Conservation (phyloP, 2,888 invertebrate species). For the Dolomedes plantarius region DNA sequence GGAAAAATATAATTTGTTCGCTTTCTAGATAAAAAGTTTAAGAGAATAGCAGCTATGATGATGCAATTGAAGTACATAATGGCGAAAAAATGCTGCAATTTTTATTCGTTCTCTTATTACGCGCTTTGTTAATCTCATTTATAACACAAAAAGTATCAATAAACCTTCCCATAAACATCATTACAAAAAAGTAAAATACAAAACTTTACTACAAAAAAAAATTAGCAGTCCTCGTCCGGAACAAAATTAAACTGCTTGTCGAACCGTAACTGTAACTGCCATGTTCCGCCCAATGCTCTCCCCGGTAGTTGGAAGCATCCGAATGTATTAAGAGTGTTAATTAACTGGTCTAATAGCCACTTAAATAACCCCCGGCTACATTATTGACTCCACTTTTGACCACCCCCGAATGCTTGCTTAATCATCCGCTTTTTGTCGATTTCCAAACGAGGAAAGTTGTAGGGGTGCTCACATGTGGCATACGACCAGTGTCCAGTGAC, state of each 20-base stretch:
- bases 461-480: constrained; percentile 22
- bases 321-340: constrained; percentile 36
- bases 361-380: constrained; percentile 40
- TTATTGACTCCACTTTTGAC: constrained; percentile 33
- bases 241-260: constrained; percentile 50
- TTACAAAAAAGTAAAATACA: constrained; percentile 20
- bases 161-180: not conserved
- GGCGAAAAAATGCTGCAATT: no score
- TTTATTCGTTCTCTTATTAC: no score
- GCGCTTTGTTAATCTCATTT: not conserved
- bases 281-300: not conserved
- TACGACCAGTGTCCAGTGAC: constrained; percentile 27
- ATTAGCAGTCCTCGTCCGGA: constrained; percentile 32
- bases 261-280: constrained; percentile 19
- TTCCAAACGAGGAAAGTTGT: constrained; percentile 17
- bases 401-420: constrained; percentile 35
- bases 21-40: no score
- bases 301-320: not conserved
- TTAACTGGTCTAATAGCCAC: constrained; percentile 55
- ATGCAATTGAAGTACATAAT: no score
- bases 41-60: no score
- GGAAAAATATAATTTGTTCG: no score
- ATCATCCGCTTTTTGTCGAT: constrained; percentile 63
- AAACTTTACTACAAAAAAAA: constrained; percentile 30
- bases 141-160: not conserved